phyloP scores from a whole-genome alignment of 2,888 invertebrate genomes.

The Eupithecia inturbata region DNA sequence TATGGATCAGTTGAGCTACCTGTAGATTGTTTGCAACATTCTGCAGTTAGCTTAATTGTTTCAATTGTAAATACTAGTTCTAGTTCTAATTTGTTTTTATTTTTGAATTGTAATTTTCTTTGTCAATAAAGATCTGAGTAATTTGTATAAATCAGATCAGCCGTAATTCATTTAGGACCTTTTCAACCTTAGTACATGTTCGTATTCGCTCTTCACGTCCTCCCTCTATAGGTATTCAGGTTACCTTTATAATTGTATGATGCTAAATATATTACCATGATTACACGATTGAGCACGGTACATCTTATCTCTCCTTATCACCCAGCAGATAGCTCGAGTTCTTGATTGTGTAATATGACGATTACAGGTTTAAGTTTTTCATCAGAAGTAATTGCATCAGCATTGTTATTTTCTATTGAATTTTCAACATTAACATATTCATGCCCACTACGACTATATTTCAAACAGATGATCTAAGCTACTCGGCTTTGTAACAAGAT shows the following conservation, averaged over 20 bases:
- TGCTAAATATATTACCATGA: slow-evolving; percentile 47
- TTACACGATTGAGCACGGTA: slow-evolving; percentile 61
- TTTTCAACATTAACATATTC: slow-evolving; percentile 11
- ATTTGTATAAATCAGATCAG: too few species aligned
- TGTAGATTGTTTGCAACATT: too few species aligned
- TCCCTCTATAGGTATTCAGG: slow-evolving; percentile 32
- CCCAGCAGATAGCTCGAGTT: slow-evolving; percentile 52
- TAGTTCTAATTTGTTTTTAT: too few species aligned
- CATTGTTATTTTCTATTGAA: slow-evolving; percentile 17
- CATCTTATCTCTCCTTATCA: slow-evolving; percentile 59
- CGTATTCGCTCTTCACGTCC: background rate
- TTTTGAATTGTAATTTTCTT: too few species aligned
- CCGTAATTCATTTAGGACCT: background rate
- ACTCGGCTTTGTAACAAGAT: too few species aligned
- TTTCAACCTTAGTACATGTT: background rate
- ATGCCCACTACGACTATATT: too few species aligned
- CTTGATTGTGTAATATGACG: slow-evolving; percentile 45
- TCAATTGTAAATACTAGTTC: too few species aligned
- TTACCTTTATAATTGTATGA: slow-evolving; percentile 46
- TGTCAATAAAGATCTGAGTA: too few species aligned
- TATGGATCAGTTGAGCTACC: too few species aligned
- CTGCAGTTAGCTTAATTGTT: too few species aligned
- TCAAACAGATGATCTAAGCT: too few species aligned
- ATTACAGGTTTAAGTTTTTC: slow-evolving; percentile 26
- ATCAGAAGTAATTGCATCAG: slow-evolving; percentile 24